A percentile compares a stretch with the other conserved stretches of the same genome.
Conservation (phyloP, 1,140 invertebrate genomes). For the Trachymyrmex septentrionalis region DNA sequence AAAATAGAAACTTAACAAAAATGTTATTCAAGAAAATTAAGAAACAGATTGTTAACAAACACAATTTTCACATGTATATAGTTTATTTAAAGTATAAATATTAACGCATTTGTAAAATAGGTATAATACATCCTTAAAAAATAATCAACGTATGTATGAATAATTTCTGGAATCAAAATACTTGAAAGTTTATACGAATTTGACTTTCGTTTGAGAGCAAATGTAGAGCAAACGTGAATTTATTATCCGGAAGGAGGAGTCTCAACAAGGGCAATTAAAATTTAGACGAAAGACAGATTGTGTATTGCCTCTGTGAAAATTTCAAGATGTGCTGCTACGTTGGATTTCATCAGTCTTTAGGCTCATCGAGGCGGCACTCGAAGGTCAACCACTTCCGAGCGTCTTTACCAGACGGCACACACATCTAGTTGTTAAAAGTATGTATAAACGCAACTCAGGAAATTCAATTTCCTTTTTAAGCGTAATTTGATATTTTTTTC, state of each 20-base stretch:
- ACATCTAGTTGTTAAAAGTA: conserved; percentile 1
- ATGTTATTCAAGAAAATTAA: too few species aligned
- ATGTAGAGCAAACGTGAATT: neutral
- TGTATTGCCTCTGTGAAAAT: neutral
- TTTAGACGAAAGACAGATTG: conserved; percentile 7
- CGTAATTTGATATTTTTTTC: conserved; percentile 15
- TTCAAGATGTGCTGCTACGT: neutral
- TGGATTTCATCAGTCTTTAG: neutral
- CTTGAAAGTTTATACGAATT: neutral
- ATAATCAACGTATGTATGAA: neutral
- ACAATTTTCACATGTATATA: neutral
- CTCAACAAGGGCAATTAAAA: neutral
- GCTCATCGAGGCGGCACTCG: conserved; percentile 32
- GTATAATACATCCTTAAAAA: neutral
- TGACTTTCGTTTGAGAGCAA: neutral
- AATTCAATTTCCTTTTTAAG: neutral
- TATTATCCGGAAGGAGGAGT: neutral
- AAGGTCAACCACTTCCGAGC: conserved; percentile 50
- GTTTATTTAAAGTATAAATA: too few species aligned
- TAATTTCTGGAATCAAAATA: neutral
- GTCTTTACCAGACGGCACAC: neutral
- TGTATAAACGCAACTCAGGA: neutral
- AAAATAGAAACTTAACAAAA: too few species aligned
- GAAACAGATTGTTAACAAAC: too few species aligned
- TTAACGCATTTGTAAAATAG: too few species aligned